Base-by-base conservation (phyloP, 2,113 vertebrate genomes). In the Chauna torquata region DNA sequence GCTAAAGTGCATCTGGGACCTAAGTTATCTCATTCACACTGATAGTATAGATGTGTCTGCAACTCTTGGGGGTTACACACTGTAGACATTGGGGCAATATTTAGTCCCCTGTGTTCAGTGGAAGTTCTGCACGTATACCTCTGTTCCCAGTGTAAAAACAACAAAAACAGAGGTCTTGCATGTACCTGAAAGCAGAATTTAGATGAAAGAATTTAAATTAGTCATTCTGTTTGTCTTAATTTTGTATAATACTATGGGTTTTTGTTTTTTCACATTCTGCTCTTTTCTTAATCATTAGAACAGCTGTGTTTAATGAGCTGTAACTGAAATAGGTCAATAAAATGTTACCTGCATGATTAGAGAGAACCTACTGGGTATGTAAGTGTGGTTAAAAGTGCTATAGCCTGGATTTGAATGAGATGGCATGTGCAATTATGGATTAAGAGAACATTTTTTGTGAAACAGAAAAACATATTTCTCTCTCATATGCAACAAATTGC, bases 311-410 rank as follows among this genome's bases (percentile, higher is more conserved):
- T 90, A 91, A 90, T 91, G 65, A 94, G 36, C 47, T 86, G 49
- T 36, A 94, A 72, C 36, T 78, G 30, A 82, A 96, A 92, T 47
- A 94, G 87, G 81, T 91, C 83, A 88, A 81, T 95, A 83, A 94
- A 94, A 90, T 75, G 20, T 88, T 95, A 91, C 68, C 78, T 97
- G 17, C 16, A 4, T 88, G 54, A 81, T 86, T 86, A 91, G 40
- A 71, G 65, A 79, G 34, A 91, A 72, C 36, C 18, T 85, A 62
- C 28, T 77, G 80, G 15, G 34, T 92, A 45, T 44, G 50, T 81
- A 65, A 94, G 34, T 88, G 54, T 74, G 72, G 89, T 89, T 93
- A 80, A 44, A 47, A 78, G 16, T 83, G 50, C 18, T 75, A 28
- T 57, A 70, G 1, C 17, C 87, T 78, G 65, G 40, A 80, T 76